Evolutionary conservation across 2,113 vertebrate genomes (phyloP).

Genomic region (Nothocercus nigrocapillus): DNA sequence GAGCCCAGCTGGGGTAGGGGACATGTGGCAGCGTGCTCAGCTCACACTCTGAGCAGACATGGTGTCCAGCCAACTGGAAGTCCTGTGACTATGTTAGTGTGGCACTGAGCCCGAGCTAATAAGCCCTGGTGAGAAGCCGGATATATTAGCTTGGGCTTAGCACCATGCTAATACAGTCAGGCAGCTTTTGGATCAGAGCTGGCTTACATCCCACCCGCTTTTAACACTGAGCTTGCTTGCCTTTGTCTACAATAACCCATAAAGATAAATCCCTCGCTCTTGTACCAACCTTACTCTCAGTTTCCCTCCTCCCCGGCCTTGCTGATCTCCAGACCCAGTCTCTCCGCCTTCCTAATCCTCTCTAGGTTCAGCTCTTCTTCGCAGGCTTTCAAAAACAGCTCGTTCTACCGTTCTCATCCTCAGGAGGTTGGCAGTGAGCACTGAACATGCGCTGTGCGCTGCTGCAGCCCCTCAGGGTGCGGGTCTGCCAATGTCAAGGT

Average conservation of each 20-base stretch:
- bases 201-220: constrained; percentile 67
- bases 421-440: neutral
- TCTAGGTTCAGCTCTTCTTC: constrained; percentile 3
- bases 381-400: neutral
- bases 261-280: constrained; percentile 54
- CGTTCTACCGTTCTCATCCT: neutral
- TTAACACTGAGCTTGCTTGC: constrained; percentile 41
- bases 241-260: constrained; percentile 55
- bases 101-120: constrained; percentile 71
- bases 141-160: constrained; percentile 76
- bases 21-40: neutral
- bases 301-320: constrained; percentile 17
- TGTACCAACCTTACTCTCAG: constrained; percentile 58
- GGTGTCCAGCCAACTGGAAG: constrained; percentile 58
- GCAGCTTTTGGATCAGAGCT: constrained; percentile 74
- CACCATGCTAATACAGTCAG: constrained; percentile 70
- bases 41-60: neutral
- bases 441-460: neutral
- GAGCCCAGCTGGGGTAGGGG: neutral
- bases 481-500: neutral
- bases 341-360: constrained; percentile 17
- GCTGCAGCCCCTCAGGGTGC: neutral
- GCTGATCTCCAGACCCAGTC: neutral
- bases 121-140: constrained; percentile 73
- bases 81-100: constrained; percentile 57